A percentile compares a stretch with the other conserved stretches of the same genome.
Conservation (phyloP, 2,113 vertebrate species). For the Solea senegalensis region DNA sequence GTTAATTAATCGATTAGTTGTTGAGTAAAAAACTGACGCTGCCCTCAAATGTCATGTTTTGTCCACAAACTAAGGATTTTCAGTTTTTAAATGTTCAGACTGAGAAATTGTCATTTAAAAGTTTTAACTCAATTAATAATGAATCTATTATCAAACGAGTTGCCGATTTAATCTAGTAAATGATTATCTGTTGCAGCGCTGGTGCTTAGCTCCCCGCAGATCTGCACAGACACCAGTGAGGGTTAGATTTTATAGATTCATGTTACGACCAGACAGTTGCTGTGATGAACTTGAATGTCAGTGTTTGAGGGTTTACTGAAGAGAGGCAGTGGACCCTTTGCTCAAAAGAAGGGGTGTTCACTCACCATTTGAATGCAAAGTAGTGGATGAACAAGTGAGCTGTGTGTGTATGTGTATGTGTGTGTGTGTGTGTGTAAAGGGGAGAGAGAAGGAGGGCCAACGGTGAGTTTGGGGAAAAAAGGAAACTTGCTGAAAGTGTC, state of each 20-base stretch:
- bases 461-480: slow-evolving; percentile 68
- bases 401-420: slow-evolving; percentile 69
- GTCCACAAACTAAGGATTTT: no score
- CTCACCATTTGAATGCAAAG: slow-evolving; percentile 84
- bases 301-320: slow-evolving; percentile 52
- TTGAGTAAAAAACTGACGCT: no score
- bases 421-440: slow-evolving; percentile 53
- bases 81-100: no score
- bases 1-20: no score
- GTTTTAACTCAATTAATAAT: no score
- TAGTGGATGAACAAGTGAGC: slow-evolving; percentile 79
- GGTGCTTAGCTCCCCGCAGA: neutral
- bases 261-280: neutral
- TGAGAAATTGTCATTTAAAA: no score
- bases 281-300: slow-evolving; percentile 54
- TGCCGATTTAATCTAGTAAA: no score
- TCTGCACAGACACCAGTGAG: neutral
- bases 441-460: slow-evolving; percentile 55
- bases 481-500: slow-evolving; percentile 71
- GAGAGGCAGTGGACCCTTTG: slow-evolving; percentile 65
- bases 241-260: neutral
- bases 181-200: no score
- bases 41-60: no score
- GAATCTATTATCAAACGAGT: no score
- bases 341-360: slow-evolving; percentile 76